Percentiles rank a stretch among this genome's conserved stretches.
Evolutionary conservation across 2,888 invertebrate species (phyloP).

Genomic region (Amphipyra tragopoginis): DNA sequence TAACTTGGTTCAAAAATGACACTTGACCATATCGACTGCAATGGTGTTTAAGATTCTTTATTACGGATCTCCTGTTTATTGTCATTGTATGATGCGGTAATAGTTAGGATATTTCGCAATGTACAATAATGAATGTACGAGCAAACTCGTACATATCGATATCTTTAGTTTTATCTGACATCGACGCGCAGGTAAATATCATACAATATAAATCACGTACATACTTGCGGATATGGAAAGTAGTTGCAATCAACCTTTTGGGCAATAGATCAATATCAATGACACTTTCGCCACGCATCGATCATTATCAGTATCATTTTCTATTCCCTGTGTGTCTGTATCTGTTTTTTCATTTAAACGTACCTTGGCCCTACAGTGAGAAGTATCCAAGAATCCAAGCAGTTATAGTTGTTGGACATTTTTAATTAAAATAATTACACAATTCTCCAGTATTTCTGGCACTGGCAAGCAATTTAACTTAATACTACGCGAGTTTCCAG

Average conservation of each 20-base stretch:
- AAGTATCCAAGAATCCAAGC: constrained; percentile 1
- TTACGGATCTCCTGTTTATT: background rate
- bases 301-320: too few species aligned
- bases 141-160: too few species aligned
- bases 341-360: too few species aligned
- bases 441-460: constrained; percentile 14
- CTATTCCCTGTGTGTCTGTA: too few species aligned
- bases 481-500: constrained; percentile 1
- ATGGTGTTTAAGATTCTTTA: background rate
- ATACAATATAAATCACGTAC: too few species aligned
- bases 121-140: constrained; percentile 2
- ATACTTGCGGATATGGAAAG: too few species aligned
- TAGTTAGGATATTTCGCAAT: constrained; percentile 17
- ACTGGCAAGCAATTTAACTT: background rate
- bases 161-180: too few species aligned
- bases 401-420: constrained; percentile 1
- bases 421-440: background rate
- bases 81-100: constrained; percentile 11
- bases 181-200: too few species aligned
- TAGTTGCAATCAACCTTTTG: too few species aligned
- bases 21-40: constrained; percentile 3
- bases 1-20: constrained; percentile 16
- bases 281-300: too few species aligned
- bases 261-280: too few species aligned
- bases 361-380: too few species aligned